Base-by-base conservation (phyloP, 2,113 vertebrate genomes). In the Trogon surrucura region DNA sequence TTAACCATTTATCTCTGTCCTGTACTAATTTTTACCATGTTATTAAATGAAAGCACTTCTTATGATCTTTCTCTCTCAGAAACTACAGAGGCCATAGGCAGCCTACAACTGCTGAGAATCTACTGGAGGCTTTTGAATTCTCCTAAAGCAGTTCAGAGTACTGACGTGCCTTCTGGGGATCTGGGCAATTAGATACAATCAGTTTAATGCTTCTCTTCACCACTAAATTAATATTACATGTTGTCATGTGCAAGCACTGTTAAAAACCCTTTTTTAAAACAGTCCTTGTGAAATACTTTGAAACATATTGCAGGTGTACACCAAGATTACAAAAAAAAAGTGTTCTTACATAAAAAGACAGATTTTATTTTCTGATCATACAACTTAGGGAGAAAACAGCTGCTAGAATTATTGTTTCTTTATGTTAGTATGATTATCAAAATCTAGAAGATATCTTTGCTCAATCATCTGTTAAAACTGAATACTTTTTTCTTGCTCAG, bases 11-110 rank as follows among this genome's bases (percentile, higher is more conserved):
- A n/a, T 19, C 79, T 85, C 67, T 83, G 77, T 87, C 57, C 75
- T 78, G 90, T 62, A 48, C 54, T 66, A 20, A 13, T 70, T 85
- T 88, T 93, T 66, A 88, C 14, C 29, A 25, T 36, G 20, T 45
- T 86, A 74, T 92, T 85, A 87, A 80, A 45, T 94, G 78, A 87
- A 94, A 96, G 66, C 27, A 81, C 41, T 66, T 79, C 73, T 91
- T 56, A 71, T 10, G 84, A 67, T 91, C 89, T 70, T 74, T 45
- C 5, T 81, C 25, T 64, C 44, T 82, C 41, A 54, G 64, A 90
- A 95, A 44, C 7, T 11, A 62, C 30, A 79, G 32, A 15, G 41
- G 53, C 34, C 44, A 44, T 3, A 81, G 62, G 32, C 11, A 85
- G 29, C 18, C 54, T 81, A 20, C 32, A 41, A 73, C 34, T 75